Evolutionary conservation across 2,888 invertebrate species (phyloP).

Genomic region (Ochropleura plecta): DNA sequence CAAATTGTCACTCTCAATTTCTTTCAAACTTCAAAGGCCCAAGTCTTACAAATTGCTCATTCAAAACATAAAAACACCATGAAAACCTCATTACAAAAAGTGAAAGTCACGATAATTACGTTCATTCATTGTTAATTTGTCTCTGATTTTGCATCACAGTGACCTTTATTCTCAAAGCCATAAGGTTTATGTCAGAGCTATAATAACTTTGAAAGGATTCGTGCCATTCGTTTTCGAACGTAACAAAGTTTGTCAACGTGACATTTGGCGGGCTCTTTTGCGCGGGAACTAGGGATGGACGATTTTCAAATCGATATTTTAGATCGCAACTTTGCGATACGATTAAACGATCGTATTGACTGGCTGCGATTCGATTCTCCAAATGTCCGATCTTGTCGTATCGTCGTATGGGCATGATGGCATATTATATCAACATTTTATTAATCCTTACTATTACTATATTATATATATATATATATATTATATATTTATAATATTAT

Average conservation of each 20-base stretch:
- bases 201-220: not conserved
- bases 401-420: not conserved
- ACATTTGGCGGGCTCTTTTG: conserved; percentile 17
- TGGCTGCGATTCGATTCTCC: not conserved
- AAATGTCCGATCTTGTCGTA: not conserved
- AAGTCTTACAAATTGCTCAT: conserved; percentile 20
- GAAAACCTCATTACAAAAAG: conserved; percentile 59
- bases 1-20: conserved; percentile 32
- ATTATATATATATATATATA: no score
- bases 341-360: not conserved
- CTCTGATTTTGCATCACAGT: not conserved
- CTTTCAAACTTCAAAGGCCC: conserved; percentile 5
- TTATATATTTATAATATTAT: no score
- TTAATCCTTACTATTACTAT: no score
- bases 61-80: conserved; percentile 45
- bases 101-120: conserved; percentile 66
- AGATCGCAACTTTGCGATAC: not conserved
- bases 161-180: not conserved
- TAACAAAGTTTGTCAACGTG: conserved; percentile 55
- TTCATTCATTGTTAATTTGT: conserved; percentile 46
- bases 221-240: conserved; percentile 60
- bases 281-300: conserved; percentile 7
- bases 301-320: not conserved
- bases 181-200: not conserved
- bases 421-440: no score